phyloP scores from a whole-genome alignment of 1,140 invertebrate species.

The Drosophila tristis region DNA sequence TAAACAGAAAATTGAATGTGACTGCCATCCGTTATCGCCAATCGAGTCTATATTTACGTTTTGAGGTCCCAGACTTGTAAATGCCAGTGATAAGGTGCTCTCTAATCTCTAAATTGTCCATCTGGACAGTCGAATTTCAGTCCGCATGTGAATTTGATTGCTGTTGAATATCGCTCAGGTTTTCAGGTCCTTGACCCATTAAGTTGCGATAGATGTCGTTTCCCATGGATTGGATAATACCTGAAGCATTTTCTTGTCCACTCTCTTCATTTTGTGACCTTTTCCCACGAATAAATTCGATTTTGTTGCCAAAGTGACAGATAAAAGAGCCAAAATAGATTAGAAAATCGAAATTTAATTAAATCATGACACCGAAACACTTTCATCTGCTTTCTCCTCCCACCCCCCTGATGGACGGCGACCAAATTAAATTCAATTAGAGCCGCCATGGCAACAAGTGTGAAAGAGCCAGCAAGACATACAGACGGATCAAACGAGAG shows the following conservation, averaged over 20 bases:
- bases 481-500: constrained; percentile 9
- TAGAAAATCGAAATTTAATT: constrained; percentile 69
- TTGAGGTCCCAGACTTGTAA: constrained; percentile 23
- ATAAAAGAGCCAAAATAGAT: constrained; percentile 70
- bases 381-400: constrained; percentile 19
- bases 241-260: constrained; percentile 6
- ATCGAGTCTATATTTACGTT: constrained; percentile 2
- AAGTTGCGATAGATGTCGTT: constrained; percentile 13
- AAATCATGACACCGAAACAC: constrained; percentile 78
- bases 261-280: constrained; percentile 26
- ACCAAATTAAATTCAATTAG: constrained; percentile 78
- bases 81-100: constrained; percentile 32
- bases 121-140: constrained; percentile 5
- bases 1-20: constrained; percentile 30
- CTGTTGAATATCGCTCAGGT: background rate
- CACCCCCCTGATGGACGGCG: constrained; percentile 8
- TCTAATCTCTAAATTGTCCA: constrained; percentile 25
- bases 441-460: constrained; percentile 48
- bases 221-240: constrained; percentile 48
- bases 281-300: constrained; percentile 54
- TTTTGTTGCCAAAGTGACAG: constrained; percentile 32
- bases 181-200: constrained; percentile 26
- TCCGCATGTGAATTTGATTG: constrained; percentile 33
- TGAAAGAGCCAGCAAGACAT: constrained; percentile 4
- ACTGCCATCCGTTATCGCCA: constrained; percentile 9